phyloP scores from a whole-genome alignment of 1,140 invertebrate genomes.

The Drosophila busckii region DNA sequence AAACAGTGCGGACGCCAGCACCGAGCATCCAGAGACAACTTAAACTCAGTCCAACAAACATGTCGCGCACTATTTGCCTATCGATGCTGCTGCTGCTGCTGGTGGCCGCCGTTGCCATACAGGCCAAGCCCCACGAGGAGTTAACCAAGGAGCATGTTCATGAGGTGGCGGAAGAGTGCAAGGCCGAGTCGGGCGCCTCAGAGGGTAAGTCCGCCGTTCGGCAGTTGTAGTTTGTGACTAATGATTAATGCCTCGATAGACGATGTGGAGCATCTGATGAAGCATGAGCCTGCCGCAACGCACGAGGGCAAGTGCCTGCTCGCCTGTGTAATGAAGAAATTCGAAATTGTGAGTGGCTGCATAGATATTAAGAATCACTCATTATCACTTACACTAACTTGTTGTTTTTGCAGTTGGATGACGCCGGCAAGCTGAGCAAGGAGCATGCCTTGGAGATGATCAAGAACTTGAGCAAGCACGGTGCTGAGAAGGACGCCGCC shows the following conservation, averaged over 20 bases:
- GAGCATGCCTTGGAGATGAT: constrained; percentile 46
- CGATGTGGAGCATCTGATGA: constrained; percentile 53
- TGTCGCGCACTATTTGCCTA: constrained; percentile 43
- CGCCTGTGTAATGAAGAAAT: constrained; percentile 67
- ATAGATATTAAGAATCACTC: neutral
- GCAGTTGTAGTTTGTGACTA: no score
- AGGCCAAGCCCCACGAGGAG: constrained; percentile 45
- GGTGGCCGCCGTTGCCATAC: constrained; percentile 13
- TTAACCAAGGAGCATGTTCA: constrained; percentile 34
- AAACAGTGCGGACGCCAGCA: constrained; percentile 17
- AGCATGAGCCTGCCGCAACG: constrained; percentile 30
- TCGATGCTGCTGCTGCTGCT: constrained; percentile 22
- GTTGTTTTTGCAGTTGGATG: constrained; percentile 43
- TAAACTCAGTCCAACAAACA: constrained; percentile 20
- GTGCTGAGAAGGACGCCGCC: constrained; percentile 41
- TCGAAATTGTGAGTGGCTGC: constrained; percentile 46
- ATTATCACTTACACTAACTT: neutral
- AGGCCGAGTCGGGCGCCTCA: constrained; percentile 48
- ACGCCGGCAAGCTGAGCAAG: constrained; percentile 52
- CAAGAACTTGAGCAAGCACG: constrained; percentile 36
- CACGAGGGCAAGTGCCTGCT: constrained; percentile 59
- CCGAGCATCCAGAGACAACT: constrained; percentile 36
- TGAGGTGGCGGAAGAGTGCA: constrained; percentile 46
- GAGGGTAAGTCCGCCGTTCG: constrained; percentile 34
- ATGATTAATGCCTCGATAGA: constrained; percentile 17